A percentile compares a stretch with the other conserved stretches of the same genome.
These are phyloP conservation scores for Drosophila anceps DNA, from an alignment of 2,888 invertebrate genomes.

Conservation along the genomic window DNA sequence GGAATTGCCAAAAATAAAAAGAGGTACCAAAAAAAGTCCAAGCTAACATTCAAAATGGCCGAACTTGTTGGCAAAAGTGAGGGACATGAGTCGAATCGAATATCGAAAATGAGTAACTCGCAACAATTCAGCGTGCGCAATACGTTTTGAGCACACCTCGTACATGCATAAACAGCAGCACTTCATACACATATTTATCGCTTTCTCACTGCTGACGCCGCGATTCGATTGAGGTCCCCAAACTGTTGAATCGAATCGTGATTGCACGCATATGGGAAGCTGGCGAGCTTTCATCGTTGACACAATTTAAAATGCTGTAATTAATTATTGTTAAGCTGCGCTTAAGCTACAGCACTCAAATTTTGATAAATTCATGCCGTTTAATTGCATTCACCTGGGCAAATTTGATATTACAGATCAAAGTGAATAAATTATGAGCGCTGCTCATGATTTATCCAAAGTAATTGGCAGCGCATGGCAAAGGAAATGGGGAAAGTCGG, in stretches of 20 bases:
- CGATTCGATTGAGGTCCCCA: neutral
- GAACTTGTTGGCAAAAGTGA: too few species aligned
- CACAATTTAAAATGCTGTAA: neutral
- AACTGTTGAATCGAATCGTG: neutral
- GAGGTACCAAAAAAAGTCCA: too few species aligned
- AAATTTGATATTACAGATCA: constrained; percentile 41
- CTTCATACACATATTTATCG: neutral
- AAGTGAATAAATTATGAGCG: constrained; percentile 34
- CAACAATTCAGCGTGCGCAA: neutral
- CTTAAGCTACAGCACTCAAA: neutral
- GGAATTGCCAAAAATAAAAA: too few species aligned
- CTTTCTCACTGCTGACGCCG: neutral
- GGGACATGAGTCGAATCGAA: too few species aligned
- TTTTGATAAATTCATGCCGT: constrained; percentile 3
- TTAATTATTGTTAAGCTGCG: constrained; percentile 6
- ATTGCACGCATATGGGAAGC: neutral
- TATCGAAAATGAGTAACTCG: too few species aligned
- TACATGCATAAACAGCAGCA: neutral
- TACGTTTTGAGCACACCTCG: neutral
- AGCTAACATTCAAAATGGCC: too few species aligned
- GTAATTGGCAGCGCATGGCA: constrained; percentile 37
- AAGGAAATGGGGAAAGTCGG: constrained; percentile 8
- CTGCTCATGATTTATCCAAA: constrained; percentile 38
- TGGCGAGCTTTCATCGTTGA: neutral
- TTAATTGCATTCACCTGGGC: constrained; percentile 17